Base-by-base conservation (phyloP, 2,113 vertebrate species). In the Willisornis vidua region DNA sequence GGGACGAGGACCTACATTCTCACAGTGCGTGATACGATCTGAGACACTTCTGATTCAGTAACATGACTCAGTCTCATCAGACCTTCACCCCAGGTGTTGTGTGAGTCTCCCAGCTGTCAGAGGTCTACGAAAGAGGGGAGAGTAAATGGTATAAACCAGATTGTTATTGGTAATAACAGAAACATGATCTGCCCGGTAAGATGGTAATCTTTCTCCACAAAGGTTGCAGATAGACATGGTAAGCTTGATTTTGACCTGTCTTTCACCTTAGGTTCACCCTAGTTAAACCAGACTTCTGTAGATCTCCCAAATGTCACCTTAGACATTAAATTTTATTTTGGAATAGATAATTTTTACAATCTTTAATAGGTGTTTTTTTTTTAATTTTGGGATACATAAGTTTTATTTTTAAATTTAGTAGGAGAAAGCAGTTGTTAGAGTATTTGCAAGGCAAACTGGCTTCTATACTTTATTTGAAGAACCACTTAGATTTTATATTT, bases 181-280 rank as follows among this genome's bases (percentile, higher is more conserved):
- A 91, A 68, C 80, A 68, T 14, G 61, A 91, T 81, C 86, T 94
- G 45, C 59, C n/a, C 37, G 55, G 35, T 72, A 67, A 59, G 89
- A 68, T 52, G 45, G 52, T 31, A 87, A 89, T 59, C 76, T 57
- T 86, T 67, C 39, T 78, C 73, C 63, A 66, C 57, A 65, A 75
- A 78, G 33, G 35, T 25, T 91, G 65, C 70, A 93, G 71, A 39
- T 14, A 72, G 49, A 82, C 31, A 41, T 22, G 26, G 41, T 57
- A 76, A 87, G 75, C 74, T 91, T 92, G 77, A 87, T 92, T 90
- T 93, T 96, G 94, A 95, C 85, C 78, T 24, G 45, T 57, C 63
- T 88, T 61, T 92, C 77, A 91, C 80, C 76, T 73, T 54, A 87
- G 61, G 29, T 71, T 92, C 78, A 65, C 33, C 52, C 61, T 24